phyloP scores from a whole-genome alignment of 2,113 vertebrate species.

The Rhynchomys soricoides region DNA sequence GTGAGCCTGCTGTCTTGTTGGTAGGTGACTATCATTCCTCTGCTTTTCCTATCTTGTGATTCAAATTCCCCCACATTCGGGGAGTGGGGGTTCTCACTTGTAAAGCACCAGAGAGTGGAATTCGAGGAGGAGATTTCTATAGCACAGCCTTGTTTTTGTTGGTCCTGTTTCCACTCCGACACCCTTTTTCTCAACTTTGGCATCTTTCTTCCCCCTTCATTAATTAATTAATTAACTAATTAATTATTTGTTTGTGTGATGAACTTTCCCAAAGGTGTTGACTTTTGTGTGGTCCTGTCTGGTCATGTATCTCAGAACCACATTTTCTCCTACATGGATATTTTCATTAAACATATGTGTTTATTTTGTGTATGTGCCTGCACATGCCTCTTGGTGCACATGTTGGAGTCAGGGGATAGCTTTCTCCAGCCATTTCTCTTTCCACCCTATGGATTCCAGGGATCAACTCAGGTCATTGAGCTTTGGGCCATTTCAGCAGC shows the following conservation, averaged over 20 bases:
- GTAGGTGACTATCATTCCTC: rapidly evolving
- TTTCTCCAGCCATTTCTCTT: not conserved
- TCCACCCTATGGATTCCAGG: not conserved
- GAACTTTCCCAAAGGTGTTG: not conserved
- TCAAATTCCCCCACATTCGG: not conserved
- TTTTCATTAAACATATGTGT: not conserved
- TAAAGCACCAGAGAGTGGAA: not conserved
- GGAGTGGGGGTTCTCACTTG: not conserved
- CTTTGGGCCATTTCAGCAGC: no score
- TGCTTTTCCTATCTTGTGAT: not conserved
- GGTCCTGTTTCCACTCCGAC: not conserved
- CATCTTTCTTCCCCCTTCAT: not conserved
- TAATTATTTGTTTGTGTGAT: not conserved
- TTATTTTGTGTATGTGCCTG: not conserved
- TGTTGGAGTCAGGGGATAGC: not conserved
- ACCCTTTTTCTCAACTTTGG: not conserved
- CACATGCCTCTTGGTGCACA: not conserved
- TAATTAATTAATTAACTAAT: no score
- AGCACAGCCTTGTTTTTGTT: not conserved
- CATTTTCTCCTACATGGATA: not conserved
- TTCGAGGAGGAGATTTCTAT: not conserved
- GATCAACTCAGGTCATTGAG: not conserved
- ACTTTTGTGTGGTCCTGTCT: not conserved
- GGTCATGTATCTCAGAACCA: not conserved
- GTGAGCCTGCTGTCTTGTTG: not conserved